These are phyloP conservation scores for Xiphophorus couchianus DNA, from an alignment of 2,113 vertebrate species.

Conservation along the genomic window DNA sequence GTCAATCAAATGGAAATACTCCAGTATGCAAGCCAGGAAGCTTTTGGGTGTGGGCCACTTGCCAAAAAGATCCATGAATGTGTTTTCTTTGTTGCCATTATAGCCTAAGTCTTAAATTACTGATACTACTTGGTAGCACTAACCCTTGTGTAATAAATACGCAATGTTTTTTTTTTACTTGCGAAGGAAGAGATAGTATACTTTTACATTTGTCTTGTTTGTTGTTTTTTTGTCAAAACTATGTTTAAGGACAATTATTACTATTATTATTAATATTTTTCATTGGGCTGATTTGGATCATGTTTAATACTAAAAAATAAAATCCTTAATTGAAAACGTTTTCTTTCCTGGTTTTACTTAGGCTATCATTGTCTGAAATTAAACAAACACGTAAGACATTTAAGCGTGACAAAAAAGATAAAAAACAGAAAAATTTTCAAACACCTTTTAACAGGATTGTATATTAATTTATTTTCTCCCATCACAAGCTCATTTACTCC, in stretches of 20 bases:
- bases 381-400: not conserved
- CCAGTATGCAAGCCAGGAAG: slow-evolving; percentile 59
- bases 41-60: slow-evolving; percentile 39
- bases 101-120: slow-evolving; percentile 36
- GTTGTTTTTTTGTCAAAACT: no score
- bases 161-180: no score
- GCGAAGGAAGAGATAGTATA: not conserved
- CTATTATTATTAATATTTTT: not conserved
- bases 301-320: not conserved
- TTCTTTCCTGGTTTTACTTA: not conserved
- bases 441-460: not conserved
- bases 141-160: not conserved
- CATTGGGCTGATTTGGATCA: not conserved
- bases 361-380: not conserved
- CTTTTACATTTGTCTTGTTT: not conserved
- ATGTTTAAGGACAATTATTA: no score
- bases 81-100: slow-evolving; percentile 50
- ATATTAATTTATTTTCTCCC: not conserved
- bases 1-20: slow-evolving; percentile 73
- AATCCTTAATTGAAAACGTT: not conserved
- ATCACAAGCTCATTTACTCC: not conserved
- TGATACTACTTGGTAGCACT: slow-evolving; percentile 24
- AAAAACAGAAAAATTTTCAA: not conserved
- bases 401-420: not conserved
- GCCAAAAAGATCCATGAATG: slow-evolving; percentile 49